These are phyloP conservation scores for Cololabis saira DNA, from an alignment of 2,113 vertebrate genomes.

Conservation along the genomic window DNA sequence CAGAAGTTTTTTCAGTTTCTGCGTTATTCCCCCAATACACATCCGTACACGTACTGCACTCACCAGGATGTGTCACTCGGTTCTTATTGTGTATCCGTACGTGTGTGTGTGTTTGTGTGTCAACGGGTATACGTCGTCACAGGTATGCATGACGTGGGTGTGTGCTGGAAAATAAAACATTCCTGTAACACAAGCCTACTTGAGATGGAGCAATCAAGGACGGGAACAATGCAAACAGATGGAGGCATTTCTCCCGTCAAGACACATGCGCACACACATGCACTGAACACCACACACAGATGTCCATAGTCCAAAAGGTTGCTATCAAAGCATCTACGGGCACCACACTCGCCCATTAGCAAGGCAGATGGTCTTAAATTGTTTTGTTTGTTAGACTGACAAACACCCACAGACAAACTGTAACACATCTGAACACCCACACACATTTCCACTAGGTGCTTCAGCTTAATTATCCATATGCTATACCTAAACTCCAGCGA, in stretches of 20 bases:
- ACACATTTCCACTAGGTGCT: conserved; percentile 47
- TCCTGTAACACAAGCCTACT: conserved; percentile 59
- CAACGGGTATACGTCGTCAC: conserved; percentile 12
- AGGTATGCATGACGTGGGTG: conserved; percentile 55
- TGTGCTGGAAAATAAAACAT: conserved; percentile 47
- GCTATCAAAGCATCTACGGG: conserved; percentile 63
- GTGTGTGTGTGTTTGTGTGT: background rate
- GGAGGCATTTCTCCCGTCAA: conserved; percentile 45
- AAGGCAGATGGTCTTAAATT: conserved; percentile 66
- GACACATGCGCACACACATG: conserved; percentile 27
- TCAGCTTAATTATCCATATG: conserved; percentile 41
- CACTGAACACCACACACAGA: conserved; percentile 53
- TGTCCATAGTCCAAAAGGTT: conserved; percentile 64
- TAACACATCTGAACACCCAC: conserved; percentile 47
- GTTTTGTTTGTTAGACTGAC: conserved; percentile 59
- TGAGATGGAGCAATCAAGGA: conserved; percentile 54
- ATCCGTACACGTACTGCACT: conserved; percentile 40
- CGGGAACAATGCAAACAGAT: conserved; percentile 71
- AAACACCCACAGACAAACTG: conserved; percentile 61
- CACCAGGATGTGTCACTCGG: conserved; percentile 49
- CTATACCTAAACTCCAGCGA: conserved; percentile 15
- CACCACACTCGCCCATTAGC: conserved; percentile 46
- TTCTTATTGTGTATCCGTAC: conserved; percentile 19
- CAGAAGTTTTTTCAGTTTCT: conserved; percentile 27
- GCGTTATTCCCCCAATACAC: conserved; percentile 29